A percentile compares a stretch with the other conserved stretches of the same genome.
Evolutionary conservation across 2,888 invertebrate genomes (phyloP).

Genomic region (Fragum whitleyi): DNA sequence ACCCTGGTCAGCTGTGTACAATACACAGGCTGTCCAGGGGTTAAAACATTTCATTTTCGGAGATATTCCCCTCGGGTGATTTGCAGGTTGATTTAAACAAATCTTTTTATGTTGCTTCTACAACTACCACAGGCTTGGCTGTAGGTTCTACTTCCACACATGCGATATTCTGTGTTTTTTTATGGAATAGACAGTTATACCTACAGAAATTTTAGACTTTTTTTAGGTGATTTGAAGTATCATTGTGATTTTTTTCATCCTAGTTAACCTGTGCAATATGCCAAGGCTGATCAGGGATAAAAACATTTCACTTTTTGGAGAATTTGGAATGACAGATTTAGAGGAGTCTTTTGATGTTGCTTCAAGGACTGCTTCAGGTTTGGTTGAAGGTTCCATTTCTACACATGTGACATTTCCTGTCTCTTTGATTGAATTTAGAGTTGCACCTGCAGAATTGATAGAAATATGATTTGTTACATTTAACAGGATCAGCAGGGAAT

Average conservation of each 20-base stretch:
- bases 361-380: background rate
- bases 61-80: slow-evolving; percentile 14
- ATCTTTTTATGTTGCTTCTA: background rate
- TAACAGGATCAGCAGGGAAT: too few species aligned
- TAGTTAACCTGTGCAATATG: too few species aligned
- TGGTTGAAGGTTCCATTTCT: slow-evolving; percentile 48
- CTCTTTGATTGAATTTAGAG: slow-evolving; percentile 54
- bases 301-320: too few species aligned
- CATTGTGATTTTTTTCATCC: too few species aligned
- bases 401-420: slow-evolving; percentile 58
- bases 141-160: slow-evolving; percentile 62
- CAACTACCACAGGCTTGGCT: background rate
- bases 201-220: too few species aligned
- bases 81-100: slow-evolving; percentile 18
- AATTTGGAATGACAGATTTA: slow-evolving; percentile 23
- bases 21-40: too few species aligned
- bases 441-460: too few species aligned
- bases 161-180: slow-evolving; percentile 49
- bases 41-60: too few species aligned
- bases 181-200: slow-evolving; percentile 52
- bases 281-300: too few species aligned
- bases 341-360: background rate
- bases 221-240: too few species aligned
- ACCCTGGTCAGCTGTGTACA: too few species aligned
- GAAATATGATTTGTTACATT: too few species aligned